phyloP scores from a whole-genome alignment of 2,888 invertebrate genomes.

The Taenaris catops region DNA sequence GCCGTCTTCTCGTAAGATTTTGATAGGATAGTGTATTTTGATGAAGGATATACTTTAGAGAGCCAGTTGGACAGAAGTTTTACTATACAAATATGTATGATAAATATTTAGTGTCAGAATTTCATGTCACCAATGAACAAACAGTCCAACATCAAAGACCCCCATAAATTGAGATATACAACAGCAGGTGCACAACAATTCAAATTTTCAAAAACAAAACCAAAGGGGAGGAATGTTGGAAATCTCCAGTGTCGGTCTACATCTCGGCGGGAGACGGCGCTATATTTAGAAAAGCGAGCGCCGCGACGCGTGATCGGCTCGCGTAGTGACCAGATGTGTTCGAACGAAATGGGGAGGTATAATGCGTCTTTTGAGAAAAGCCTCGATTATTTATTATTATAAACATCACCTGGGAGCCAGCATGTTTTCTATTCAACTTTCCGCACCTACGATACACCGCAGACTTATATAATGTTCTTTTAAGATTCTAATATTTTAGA shows the following conservation, averaged over 20 bases:
- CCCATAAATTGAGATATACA: conserved; percentile 5
- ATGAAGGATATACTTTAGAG: no score
- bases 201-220: conserved; percentile 33
- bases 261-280: conserved; percentile 56
- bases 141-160: neutral
- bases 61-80: no score
- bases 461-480: no score
- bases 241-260: conserved; percentile 43
- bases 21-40: no score
- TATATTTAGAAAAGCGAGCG: conserved; percentile 69
- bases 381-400: no score
- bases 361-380: no score
- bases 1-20: no score
- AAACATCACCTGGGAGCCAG: no score
- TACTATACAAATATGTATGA: no score
- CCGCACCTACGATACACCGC: neutral
- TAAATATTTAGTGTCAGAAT: no score
- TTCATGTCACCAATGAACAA: neutral
- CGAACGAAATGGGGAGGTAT: conserved; percentile 13
- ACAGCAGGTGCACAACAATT: conserved; percentile 20
- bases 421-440: no score
- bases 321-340: conserved; percentile 32
- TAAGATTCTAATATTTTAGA: no score
- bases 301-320: conserved; percentile 52
- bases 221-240: conserved; percentile 57